Evolutionary conservation across 2,797 vertebrate genomes (phyloP), one percentile per base, ranked within the genome.

Genomic region (Brachyalestes nurse): DNA sequence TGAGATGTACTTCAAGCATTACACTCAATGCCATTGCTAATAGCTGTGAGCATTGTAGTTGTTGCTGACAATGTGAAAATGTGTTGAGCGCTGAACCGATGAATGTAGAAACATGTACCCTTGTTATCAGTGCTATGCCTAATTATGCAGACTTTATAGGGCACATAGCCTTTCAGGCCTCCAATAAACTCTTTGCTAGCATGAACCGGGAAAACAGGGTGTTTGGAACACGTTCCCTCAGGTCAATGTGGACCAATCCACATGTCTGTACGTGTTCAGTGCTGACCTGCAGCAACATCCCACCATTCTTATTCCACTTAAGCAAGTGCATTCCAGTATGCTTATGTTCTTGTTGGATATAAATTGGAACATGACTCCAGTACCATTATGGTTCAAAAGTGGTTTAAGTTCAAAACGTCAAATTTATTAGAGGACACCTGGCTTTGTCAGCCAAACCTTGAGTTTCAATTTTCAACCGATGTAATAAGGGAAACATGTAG

Each of bases 191-290:
- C 45, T 19, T 71, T 21, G 38, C 55, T 17, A 28, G 72, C 25
- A 49, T 67, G 34, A 58, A 51, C 25, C 64, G 89, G 91, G 90
- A 89, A 90, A 87, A 93, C 91, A 89, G 92, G 92, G 90, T 92
- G 85, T 87, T 86, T 77, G 83, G 82, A 77, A 76, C 79, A 77
- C 47, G 79, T 86, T 76, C 87, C 90, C 89, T 93, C 90, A 91
- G 92, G 91, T 89, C 85, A 86, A 80, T 85, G 76, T 84, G 83
- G 61, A 78, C n/a, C 38, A 64, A 78, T 23, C 23, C 5, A 45
- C n/a, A 72, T 51, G 40, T 53, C 62, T 74, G 61, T 61, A 62
- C 25, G 21, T 73, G 81, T 38, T 47, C 61, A 28, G n/a, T 60
- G 65, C 58, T 72, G 60, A 64, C 70, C 69, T 49, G 61, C 45